Base-by-base conservation (phyloP, 2,888 invertebrate genomes). In the Drosophila nr. perissopoda region DNA sequence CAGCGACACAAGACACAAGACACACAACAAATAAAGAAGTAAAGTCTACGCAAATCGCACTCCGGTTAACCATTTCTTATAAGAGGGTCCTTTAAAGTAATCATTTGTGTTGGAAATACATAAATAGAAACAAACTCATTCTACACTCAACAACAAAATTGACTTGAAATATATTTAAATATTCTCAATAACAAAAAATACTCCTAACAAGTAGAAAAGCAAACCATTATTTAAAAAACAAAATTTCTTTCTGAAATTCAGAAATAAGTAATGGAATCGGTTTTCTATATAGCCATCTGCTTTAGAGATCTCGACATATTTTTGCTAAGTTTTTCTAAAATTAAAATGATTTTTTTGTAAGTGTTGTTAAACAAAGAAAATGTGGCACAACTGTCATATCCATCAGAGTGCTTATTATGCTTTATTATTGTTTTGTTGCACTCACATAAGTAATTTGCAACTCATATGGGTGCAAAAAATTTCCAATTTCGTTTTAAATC, bases 401-500 rank as follows among this genome's bases (percentile, higher is more conserved):
- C 48, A 36, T 45, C 4, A 18, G 3, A 58, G 18, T 13, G 21
- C 45, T 10, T 36, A 36, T 36, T 36, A 10, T 27, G 1, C 2
- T n/a, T 25, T 27, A 18, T 33, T 53, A 10, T 21, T 36, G 29
- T 29, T 38, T 21, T 10, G 4, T 57, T 57, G 40, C 21, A 40
- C 7, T 31, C 13, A 27, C 25, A 29, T 29, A 31, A 38, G 54
- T 36, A 54, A 38, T 36, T 54, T 45, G 13, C 33, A 25, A 18
- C 29, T 48, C 60, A 34, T 60, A 27, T 52, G 53, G 51, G 13
- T 40, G 42, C 36, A 48, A 56, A 33, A 25, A 69, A 75, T 71
- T 69, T 77, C 58, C 80, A 70, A 83, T 89, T 80, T 76, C 77
- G 52, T 85, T 65, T 63, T 38, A 58, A 80, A 71, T 48, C 76